Percentiles rank a stretch among this genome's conserved stretches.
phyloP scores from a whole-genome alignment of 2,113 vertebrate species.

The Propithecus coquereli region DNA sequence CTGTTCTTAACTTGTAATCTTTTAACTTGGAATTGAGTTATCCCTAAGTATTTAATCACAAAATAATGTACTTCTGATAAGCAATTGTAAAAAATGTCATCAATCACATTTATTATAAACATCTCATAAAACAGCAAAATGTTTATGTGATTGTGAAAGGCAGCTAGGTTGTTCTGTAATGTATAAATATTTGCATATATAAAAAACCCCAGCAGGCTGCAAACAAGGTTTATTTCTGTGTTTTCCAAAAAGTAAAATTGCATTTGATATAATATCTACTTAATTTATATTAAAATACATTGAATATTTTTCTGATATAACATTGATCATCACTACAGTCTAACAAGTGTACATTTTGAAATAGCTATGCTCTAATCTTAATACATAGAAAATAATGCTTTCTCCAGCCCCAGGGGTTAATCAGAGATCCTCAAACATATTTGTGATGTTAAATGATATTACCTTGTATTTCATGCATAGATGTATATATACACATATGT shows the following conservation, averaged over 20 bases:
- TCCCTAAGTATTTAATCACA: constrained; percentile 77
- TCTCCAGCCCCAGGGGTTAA: constrained; percentile 52
- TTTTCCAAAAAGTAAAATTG: constrained; percentile 79
- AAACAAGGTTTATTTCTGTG: constrained; percentile 77
- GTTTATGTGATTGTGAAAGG: constrained; percentile 80
- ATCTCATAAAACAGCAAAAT: constrained; percentile 83
- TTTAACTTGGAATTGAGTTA: constrained; percentile 70
- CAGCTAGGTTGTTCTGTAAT: constrained; percentile 78
- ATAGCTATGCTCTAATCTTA: constrained; percentile 28
- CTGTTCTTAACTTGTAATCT: constrained; percentile 47
- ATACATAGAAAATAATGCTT: constrained; percentile 6
- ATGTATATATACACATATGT: constrained; percentile 58
- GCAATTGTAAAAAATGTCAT: constrained; percentile 81
- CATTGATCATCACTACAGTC: constrained; percentile 40
- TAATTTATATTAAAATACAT: constrained; percentile 78
- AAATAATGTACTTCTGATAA: constrained; percentile 82
- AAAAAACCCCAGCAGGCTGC: constrained; percentile 81
- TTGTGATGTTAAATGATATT: constrained; percentile 64
- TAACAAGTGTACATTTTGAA: constrained; percentile 27
- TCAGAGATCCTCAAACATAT: constrained; percentile 65
- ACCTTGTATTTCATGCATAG: constrained; percentile 69
- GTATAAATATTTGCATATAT: constrained; percentile 81
- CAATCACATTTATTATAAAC: constrained; percentile 85
- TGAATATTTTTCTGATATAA: constrained; percentile 68
- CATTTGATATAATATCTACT: constrained; percentile 69